A percentile compares a stretch with the other conserved stretches of the same genome.
These are phyloP conservation scores for Neoaliturus tenellus DNA, from an alignment of 2,888 invertebrate genomes.

Conservation along the genomic window DNA sequence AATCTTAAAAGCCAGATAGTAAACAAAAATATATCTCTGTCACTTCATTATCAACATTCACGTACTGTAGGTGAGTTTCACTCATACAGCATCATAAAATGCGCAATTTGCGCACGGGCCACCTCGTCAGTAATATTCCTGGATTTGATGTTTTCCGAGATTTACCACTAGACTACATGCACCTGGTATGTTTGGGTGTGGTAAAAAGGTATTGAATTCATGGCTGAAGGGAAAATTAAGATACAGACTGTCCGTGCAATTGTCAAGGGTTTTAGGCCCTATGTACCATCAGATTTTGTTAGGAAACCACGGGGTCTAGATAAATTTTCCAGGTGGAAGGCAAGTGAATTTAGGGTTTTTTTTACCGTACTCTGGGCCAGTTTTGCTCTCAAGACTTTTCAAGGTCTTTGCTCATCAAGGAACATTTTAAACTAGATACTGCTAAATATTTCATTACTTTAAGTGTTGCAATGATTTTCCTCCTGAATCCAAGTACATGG, in stretches of 20 bases:
- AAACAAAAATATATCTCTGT: too few species aligned
- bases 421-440: too few species aligned
- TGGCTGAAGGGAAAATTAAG: constrained; percentile 65
- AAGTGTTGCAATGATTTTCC: constrained; percentile 63
- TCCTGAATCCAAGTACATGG: constrained; percentile 59
- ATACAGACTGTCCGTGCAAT: neutral
- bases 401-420: too few species aligned
- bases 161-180: constrained; percentile 66
- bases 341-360: constrained; percentile 68
- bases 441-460: too few species aligned
- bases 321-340: constrained; percentile 68
- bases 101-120: too few species aligned
- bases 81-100: too few species aligned
- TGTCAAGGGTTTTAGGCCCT: constrained; percentile 30
- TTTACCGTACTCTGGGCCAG: constrained; percentile 67
- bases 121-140: constrained; percentile 63
- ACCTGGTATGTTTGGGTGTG: constrained; percentile 68
- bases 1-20: too few species aligned
- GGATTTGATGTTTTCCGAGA: constrained; percentile 67
- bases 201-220: constrained; percentile 65
- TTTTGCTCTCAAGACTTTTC: too few species aligned
- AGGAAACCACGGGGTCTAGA: constrained; percentile 66
- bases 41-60: too few species aligned
- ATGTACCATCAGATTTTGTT: constrained; percentile 64
- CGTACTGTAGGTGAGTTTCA: too few species aligned